phyloP scores from a whole-genome alignment of 2,113 vertebrate species.

The Gallinago undulata region DNA sequence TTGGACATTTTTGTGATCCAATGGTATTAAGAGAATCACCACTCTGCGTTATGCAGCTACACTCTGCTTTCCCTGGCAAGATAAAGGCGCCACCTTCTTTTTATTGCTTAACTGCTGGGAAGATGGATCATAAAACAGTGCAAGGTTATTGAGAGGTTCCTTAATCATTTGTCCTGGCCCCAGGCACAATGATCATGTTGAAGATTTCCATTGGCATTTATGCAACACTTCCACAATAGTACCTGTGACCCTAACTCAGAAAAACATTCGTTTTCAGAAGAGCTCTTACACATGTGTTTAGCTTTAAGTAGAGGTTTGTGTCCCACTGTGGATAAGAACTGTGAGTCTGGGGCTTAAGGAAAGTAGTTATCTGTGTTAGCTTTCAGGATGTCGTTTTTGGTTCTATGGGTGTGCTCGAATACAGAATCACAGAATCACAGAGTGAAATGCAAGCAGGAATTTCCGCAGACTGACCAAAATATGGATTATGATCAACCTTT shows the following conservation, averaged over 20 bases:
- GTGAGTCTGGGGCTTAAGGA: not conserved
- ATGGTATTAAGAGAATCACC: not conserved
- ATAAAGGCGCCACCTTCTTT: not conserved
- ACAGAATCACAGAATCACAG: not conserved
- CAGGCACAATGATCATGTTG: not conserved
- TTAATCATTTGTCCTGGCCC: slow-evolving; percentile 28
- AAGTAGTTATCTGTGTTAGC: not conserved
- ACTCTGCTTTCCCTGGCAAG: not conserved
- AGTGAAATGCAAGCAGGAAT: not conserved
- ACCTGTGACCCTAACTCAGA: not conserved
- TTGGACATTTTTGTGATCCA: not conserved
- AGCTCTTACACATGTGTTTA: not conserved
- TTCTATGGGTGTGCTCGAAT: not conserved
- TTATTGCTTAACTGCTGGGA: not conserved
- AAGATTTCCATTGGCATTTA: not conserved
- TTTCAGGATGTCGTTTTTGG: not conserved
- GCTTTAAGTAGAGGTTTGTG: not conserved
- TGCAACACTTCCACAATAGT: not conserved
- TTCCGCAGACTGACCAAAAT: not conserved
- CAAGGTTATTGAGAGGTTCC: slow-evolving; percentile 13
- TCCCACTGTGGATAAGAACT: not conserved
- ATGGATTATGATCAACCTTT: not conserved
- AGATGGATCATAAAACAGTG: not conserved
- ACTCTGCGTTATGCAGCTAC: not conserved
- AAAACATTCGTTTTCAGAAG: not conserved